phyloP scores from a whole-genome alignment of 2,113 vertebrate species.

The Aegotheles bennettii region DNA sequence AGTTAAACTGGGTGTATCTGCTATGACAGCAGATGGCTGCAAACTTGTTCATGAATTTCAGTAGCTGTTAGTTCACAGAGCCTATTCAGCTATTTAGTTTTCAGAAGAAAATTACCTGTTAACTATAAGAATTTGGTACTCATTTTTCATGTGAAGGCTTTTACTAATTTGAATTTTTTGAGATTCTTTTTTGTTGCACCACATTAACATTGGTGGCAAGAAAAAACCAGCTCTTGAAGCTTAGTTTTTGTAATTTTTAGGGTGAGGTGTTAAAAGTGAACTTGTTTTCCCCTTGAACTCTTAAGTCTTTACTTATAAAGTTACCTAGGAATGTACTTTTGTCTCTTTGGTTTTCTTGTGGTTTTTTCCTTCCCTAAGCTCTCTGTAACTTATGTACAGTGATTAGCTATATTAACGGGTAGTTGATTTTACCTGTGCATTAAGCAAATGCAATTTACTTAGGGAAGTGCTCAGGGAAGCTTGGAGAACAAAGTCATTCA shows the following conservation, averaged over 20 bases:
- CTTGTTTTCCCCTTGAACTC: neutral
- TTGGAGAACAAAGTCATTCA: neutral
- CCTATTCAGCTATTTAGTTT: neutral
- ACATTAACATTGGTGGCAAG: neutral
- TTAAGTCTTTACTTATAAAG: neutral
- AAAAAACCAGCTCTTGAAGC: neutral
- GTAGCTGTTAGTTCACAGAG: neutral
- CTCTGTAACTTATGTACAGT: neutral
- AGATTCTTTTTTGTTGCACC: neutral
- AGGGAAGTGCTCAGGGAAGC: neutral
- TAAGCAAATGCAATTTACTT: conserved; percentile 48
- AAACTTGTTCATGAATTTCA: neutral
- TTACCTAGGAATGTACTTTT: neutral
- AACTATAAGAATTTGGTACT: neutral
- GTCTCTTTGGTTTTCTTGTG: neutral
- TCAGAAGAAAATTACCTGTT: neutral
- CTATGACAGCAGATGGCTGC: neutral
- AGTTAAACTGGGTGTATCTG: neutral
- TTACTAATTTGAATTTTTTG: neutral
- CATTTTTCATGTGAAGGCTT: neutral
- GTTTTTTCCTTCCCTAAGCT: neutral
- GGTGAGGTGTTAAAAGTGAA: neutral
- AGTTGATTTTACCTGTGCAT: conserved; percentile 45
- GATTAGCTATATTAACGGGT: conserved; percentile 36
- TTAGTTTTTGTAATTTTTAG: neutral